Conservation (phyloP, 2,888 invertebrate species). For the Trissonchulus latispiculum region DNA sequence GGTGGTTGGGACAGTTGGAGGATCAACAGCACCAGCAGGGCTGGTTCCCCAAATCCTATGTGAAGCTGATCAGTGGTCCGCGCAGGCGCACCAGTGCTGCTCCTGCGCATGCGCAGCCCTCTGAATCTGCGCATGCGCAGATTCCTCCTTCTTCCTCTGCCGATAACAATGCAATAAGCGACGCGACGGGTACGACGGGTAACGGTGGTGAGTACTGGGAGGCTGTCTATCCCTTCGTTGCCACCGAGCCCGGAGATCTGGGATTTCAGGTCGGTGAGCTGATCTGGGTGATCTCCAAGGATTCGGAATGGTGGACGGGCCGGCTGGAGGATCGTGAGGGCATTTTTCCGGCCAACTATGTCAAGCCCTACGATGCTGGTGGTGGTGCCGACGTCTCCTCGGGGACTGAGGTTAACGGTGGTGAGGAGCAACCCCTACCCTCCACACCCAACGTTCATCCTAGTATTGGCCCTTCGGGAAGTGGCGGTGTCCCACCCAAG, state of each 20-base stretch:
- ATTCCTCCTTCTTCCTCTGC: background rate
- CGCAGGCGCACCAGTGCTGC: background rate
- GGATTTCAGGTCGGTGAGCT: constrained; percentile 65
- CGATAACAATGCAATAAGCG: background rate
- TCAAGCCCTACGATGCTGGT: constrained; percentile 30
- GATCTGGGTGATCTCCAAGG: constrained; percentile 72
- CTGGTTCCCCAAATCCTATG: constrained; percentile 57
- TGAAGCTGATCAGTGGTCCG: constrained; percentile 44
- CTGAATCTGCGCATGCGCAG: background rate
- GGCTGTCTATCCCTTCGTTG: constrained; percentile 78
- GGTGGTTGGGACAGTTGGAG: constrained; percentile 56
- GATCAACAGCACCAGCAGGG: constrained; percentile 48
- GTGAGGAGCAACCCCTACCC: background rate
- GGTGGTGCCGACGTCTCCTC: background rate
- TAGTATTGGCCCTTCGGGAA: background rate
- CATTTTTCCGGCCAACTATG: constrained; percentile 96
- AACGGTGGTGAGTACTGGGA: constrained; percentile 53
- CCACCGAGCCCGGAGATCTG: constrained; percentile 78
- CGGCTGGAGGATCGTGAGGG: constrained; percentile 68
- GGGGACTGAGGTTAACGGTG: background rate
- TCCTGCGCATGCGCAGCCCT: no score
- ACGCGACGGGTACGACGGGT: background rate
- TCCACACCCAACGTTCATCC: background rate
- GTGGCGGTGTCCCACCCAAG: no score
- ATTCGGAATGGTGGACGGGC: constrained; percentile 99